Evolutionary conservation across 1,140 invertebrate species (phyloP), one percentile per base, ranked within the genome.

Genomic region (Tyrophagus putrescentiae): DNA sequence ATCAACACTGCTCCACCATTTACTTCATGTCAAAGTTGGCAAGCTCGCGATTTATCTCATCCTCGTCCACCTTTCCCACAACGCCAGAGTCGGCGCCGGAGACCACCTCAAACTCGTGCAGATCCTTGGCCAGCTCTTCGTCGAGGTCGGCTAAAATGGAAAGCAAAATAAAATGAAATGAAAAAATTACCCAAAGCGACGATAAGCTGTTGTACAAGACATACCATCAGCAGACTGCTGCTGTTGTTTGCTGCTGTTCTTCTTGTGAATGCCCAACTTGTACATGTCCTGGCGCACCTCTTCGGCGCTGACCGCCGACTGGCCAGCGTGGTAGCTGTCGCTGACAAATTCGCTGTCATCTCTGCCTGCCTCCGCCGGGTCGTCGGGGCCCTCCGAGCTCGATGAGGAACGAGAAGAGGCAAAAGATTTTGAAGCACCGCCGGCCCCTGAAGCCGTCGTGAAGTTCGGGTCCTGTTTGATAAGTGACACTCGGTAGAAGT

Each of bases 401-500:
- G 63, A 65, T 13, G 64, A 65, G 25, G 57, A 59, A 33, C 57
- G 42, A 28, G 63, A 66, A 42, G 48, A 52, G 33, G 7, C 18
- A 18, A 6, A 42, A 3, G 57, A 44, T 7, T 7, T 1, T 42
- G 18, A 21, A 42, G 4, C n/a, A n/a, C n/a, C 2, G 25, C 41
- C 41, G 6, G 18, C 2, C 18, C 41, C 41, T 21, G 78, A 77
- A 77, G 83, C 77, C 50, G 81, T 81, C 48, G 82, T 82, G 39
- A 86, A 70, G 71, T 94, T 88, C 71, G 87, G 89, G 61, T 89
- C 92, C 75, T 98, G 94, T 70, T 92, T 91, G 68, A 98, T 89
- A 29, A 99, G 81, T 65, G 88, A 94, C 62, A 98, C 87, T 70
- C 94, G 86, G 76, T 99, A 99, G 77, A 98, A 98, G 73, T 98